Evolutionary conservation across 2,888 invertebrate genomes (phyloP).

Genomic region (Charanyca ferruginea): DNA sequence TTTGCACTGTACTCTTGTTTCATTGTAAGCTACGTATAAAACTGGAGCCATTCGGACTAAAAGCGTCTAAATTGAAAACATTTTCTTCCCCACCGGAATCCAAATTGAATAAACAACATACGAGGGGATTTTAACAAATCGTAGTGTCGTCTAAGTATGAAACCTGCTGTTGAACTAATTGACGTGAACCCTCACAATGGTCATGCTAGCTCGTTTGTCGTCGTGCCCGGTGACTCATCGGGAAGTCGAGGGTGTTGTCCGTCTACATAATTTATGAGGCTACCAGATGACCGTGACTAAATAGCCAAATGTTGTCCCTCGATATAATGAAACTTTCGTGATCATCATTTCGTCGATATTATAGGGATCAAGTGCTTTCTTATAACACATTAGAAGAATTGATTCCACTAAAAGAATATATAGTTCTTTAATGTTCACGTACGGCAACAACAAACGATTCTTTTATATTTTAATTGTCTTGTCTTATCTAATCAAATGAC

Average conservation of each 20-base stretch:
- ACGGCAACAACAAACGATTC: slow-evolving; percentile 20
- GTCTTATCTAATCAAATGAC: slow-evolving; percentile 56
- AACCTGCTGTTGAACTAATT: slow-evolving; percentile 77
- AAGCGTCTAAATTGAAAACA: slow-evolving; percentile 58
- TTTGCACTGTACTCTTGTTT: slow-evolving; percentile 48
- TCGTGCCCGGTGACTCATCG: slow-evolving; percentile 81
- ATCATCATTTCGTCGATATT: slow-evolving; percentile 12
- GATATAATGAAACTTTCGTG: slow-evolving; percentile 28
- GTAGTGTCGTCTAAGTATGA: slow-evolving; percentile 60
- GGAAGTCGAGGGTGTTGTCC: slow-evolving; percentile 75
- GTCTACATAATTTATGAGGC: slow-evolving; percentile 74
- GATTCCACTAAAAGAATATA: neutral
- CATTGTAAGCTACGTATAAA: slow-evolving; percentile 51
- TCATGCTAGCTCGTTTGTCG: slow-evolving; percentile 82
- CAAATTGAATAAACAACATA: slow-evolving; percentile 60
- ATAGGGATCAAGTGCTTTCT: neutral
- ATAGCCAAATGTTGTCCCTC: slow-evolving; percentile 55
- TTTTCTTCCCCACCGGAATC: slow-evolving; percentile 50
- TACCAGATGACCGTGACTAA: slow-evolving; percentile 76
- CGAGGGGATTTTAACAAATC: slow-evolving; percentile 66
- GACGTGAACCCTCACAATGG: slow-evolving; percentile 74
- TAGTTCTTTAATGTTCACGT: slow-evolving; percentile 20
- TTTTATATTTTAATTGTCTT: slow-evolving; percentile 41
- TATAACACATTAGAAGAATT: slow-evolving; percentile 6
- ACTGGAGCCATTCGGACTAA: slow-evolving; percentile 35